Evolutionary conservation across 2,888 invertebrate genomes (phyloP).

Genomic region (Drosophila neotestacea): DNA sequence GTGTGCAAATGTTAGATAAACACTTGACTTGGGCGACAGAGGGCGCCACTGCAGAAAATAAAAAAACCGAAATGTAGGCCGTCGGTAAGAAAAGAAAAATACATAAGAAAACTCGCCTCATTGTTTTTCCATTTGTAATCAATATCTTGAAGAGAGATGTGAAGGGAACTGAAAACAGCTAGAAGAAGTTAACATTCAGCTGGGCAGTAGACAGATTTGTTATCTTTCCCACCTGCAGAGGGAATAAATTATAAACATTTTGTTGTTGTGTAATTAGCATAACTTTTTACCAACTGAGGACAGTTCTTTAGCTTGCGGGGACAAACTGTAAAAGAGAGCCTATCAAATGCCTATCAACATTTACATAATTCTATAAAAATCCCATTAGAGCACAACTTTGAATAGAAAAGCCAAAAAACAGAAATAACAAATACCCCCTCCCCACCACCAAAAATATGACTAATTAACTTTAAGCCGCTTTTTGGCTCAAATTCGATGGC

Average conservation of each 20-base stretch:
- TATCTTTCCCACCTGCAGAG: conserved; percentile 15
- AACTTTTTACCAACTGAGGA: conserved; percentile 47
- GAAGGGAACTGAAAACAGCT: background rate
- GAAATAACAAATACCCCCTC: conserved; percentile 20
- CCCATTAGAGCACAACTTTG: conserved; percentile 62
- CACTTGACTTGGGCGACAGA: conserved; percentile 49
- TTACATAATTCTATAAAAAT: conserved; percentile 76
- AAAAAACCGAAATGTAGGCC: background rate
- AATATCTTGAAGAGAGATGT: conserved; percentile 44
- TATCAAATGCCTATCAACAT: conserved; percentile 76
- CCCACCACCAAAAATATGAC: conserved; percentile 53
- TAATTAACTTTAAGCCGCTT: conserved; percentile 75
- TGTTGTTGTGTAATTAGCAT: conserved; percentile 65
- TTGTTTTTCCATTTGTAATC: conserved; percentile 76
- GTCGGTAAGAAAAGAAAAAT: conserved; percentile 1
- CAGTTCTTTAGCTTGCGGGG: conserved; percentile 15
- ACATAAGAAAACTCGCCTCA: conserved; percentile 30
- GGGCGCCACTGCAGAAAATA: conserved; percentile 21
- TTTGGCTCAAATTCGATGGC: conserved; percentile 23
- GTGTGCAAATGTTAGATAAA: conserved; percentile 56
- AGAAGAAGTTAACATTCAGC: conserved; percentile 5
- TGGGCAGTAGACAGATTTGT: conserved; percentile 14
- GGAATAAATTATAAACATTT: conserved; percentile 52
- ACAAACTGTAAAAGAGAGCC: conserved; percentile 28
- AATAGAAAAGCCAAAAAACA: conserved; percentile 30